Conservation (phyloP, 2,888 invertebrate species). For the Notodonta ziczac region DNA sequence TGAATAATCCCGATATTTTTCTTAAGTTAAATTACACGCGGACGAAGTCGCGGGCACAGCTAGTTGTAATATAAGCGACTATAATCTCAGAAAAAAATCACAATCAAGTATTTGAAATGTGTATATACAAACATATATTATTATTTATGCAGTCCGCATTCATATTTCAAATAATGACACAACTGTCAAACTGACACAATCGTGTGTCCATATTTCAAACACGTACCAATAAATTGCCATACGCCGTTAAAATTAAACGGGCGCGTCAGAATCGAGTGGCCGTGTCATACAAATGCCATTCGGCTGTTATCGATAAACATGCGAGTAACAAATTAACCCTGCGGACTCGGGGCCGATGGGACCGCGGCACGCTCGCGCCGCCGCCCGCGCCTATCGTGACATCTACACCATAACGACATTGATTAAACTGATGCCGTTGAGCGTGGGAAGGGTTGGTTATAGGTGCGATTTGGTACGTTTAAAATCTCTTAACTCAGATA, state of each 20-base stretch:
- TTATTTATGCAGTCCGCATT: too few relatives aligned
- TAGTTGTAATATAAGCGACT: too few relatives aligned
- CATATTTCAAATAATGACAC: background rate
- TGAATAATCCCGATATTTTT: too few relatives aligned
- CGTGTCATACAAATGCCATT: conserved; percentile 60
- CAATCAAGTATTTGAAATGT: too few relatives aligned
- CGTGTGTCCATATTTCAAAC: conserved; percentile 30
- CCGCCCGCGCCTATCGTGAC: conserved; percentile 55
- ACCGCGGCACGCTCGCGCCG: conserved; percentile 32
- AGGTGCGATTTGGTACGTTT: background rate
- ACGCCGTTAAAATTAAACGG: conserved; percentile 59
- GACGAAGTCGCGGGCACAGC: too few relatives aligned
- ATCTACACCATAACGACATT: conserved; percentile 67
- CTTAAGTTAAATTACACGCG: too few relatives aligned
- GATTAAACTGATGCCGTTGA: conserved; percentile 62
- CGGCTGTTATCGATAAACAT: conserved; percentile 56
- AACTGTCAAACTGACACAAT: background rate
- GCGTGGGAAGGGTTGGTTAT: conserved; percentile 42
- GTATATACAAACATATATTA: too few relatives aligned
- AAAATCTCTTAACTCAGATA: too few relatives aligned
- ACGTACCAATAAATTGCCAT: conserved; percentile 52
- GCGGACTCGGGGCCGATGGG: conserved; percentile 40
- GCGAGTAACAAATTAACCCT: conserved; percentile 73
- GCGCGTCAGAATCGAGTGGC: conserved; percentile 49
- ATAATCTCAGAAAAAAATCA: too few relatives aligned